Evolutionary conservation across 2,113 vertebrate species (phyloP).

Genomic region (Balaeniceps rex): DNA sequence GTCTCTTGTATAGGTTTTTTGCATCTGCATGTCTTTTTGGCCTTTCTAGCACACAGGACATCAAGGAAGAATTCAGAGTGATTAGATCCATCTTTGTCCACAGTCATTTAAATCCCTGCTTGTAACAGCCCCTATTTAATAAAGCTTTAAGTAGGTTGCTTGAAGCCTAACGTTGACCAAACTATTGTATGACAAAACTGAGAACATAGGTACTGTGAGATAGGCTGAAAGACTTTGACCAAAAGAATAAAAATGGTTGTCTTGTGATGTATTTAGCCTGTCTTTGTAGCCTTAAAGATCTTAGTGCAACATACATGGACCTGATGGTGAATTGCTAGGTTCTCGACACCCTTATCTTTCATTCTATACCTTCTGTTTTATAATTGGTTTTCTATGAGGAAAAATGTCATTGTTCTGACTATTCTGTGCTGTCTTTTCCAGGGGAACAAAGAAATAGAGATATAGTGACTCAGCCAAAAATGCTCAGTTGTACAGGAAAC

Average conservation of each 20-base stretch:
- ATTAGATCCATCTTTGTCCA: background rate
- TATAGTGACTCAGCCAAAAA: background rate
- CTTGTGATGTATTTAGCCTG: background rate
- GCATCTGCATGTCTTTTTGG: background rate
- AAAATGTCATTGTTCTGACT: background rate
- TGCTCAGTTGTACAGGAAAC: background rate
- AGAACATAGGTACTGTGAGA: background rate
- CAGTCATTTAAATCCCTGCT: background rate
- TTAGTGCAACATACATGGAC: background rate
- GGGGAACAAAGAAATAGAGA: background rate
- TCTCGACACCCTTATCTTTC: background rate
- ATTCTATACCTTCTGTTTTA: background rate
- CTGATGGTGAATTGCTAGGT: background rate
- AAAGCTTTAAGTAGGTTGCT: background rate
- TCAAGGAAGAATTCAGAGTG: background rate
- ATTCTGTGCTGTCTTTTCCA: background rate
- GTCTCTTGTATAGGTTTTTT: background rate
- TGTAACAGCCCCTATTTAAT: background rate
- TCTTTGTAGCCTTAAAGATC: background rate
- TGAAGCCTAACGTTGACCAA: background rate
- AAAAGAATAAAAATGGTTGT: background rate
- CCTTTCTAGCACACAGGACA: background rate
- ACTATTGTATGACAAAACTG: background rate
- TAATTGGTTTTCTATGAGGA: background rate
- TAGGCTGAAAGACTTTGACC: background rate